Evolutionary conservation across 2,797 vertebrate genomes (phyloP), one percentile per base, ranked within the genome.

Genomic region (Ctenochaetus hawaiiensis): DNA sequence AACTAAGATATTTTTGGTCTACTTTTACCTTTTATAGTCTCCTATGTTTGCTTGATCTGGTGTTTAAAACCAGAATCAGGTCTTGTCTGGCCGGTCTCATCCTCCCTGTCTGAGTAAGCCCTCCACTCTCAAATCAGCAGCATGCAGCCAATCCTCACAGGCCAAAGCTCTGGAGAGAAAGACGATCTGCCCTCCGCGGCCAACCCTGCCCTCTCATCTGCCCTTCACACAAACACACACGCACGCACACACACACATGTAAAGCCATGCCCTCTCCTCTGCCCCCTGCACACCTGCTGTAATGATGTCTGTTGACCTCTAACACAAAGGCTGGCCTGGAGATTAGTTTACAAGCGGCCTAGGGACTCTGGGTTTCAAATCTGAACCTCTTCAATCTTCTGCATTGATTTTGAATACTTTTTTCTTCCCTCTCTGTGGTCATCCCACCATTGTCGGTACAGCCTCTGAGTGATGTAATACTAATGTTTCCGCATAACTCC

Each of bases 281-380:
- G 90, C 91, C 92, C 93, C 90, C 91, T 81, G 69, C 85, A 92
- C 91, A 83, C 86, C 84, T 75, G 44, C 83, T 87, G 82, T 91
- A 94, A 93, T 89, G 82, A 92, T 93, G 91, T 92, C 91, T 92
- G 91, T 89, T 95, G 94, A 95, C 95, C 95, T 95, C 92, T 93
- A 90, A 89, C 93, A 93, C 90, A 83, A 88, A 85, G 82, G 87
- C 91, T 90, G 90, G 77, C 91, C 89, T 91, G 88, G 73, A 80
- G 92, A 94, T 94, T 93, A 92, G 91, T 92, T 93, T 93, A 92
- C 91, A 92, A 93, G 90, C 92, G 91, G 91, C 88, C 91, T 41
- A 68, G 88, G 87, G 92, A 93, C 89, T 86, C 77, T 70, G 80
- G 88, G 83, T 87, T 87, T 90, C 78, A 81, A 73, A 88, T 85